These are phyloP conservation scores for Amblyjoppa proteus DNA, from an alignment of 2,888 invertebrate species.

Conservation along the genomic window DNA sequence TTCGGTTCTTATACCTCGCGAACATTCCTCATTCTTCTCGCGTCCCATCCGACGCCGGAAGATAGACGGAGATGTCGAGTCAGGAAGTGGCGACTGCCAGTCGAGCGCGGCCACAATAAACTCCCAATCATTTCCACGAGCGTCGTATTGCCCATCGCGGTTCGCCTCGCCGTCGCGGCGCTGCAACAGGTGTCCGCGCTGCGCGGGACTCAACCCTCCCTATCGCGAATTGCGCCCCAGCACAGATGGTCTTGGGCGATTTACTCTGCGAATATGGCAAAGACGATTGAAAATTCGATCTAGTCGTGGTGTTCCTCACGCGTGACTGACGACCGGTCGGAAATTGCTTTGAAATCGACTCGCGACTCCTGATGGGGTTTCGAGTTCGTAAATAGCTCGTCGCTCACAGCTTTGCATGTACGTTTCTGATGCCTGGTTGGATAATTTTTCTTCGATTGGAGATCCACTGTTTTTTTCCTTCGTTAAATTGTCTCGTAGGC, in stretches of 20 bases:
- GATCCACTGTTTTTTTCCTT: no score
- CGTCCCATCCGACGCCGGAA: not conserved
- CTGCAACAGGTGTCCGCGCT: constrained; percentile 44
- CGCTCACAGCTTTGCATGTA: no score
- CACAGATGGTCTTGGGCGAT: constrained; percentile 3
- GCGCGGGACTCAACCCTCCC: not conserved
- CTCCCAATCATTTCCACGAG: constrained; percentile 38
- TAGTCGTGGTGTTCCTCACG: not conserved
- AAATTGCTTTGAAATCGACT: not conserved
- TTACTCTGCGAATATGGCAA: constrained; percentile 11
- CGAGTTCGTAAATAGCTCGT: not conserved
- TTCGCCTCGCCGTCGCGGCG: not conserved
- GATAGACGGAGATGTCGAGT: constrained; percentile 9
- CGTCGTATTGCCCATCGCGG: not conserved
- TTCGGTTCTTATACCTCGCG: not conserved
- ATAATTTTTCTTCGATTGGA: no score
- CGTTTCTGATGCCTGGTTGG: no score
- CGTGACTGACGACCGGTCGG: not conserved
- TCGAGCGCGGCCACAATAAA: constrained; percentile 27
- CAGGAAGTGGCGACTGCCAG: constrained; percentile 41
- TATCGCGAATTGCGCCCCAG: not conserved
- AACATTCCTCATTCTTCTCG: not conserved
- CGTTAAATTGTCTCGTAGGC: no score
- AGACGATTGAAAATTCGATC: not conserved
- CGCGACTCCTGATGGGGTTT: not conserved